Conservation (phyloP, 1,140 invertebrate species). For the Ruditapes philippinarum region DNA sequence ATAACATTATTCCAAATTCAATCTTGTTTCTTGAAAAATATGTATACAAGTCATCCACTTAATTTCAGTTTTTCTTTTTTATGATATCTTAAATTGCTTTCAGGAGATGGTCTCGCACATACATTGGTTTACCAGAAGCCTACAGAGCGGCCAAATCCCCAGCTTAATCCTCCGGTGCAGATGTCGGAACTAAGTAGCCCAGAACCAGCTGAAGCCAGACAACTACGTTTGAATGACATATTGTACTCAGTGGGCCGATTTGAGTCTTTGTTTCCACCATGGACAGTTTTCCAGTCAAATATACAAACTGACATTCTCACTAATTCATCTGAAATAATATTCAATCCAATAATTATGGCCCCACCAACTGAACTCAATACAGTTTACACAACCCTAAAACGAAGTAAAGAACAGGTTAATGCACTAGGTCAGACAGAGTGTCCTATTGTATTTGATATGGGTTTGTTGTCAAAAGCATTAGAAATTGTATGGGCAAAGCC, state of each 20-base stretch:
- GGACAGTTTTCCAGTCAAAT: not conserved
- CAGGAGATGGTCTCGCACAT: not conserved
- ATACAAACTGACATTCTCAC: not conserved
- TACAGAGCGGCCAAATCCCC: not conserved
- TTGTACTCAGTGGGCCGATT: not conserved
- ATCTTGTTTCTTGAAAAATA: too few species aligned
- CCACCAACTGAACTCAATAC: constrained; percentile 1
- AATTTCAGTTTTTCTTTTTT: too few species aligned
- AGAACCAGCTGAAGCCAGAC: not conserved
- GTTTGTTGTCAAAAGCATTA: constrained; percentile 28
- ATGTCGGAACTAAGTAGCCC: not conserved
- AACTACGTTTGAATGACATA: not conserved
- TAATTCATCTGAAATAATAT: not conserved
- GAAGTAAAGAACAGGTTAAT: constrained; percentile 4
- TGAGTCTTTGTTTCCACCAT: not conserved
- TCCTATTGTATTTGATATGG: constrained; percentile 37
- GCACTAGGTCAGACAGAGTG: not conserved
- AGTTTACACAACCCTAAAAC: not conserved
- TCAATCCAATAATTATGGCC: constrained; percentile 32
- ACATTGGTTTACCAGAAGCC: not conserved
- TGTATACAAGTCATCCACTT: too few species aligned
- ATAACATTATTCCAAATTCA: too few species aligned
- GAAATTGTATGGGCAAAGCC: constrained; percentile 36
- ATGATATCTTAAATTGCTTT: too few species aligned
- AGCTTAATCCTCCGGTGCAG: not conserved